Base-by-base conservation (phyloP, 2,888 invertebrate species). In the Aphrophora alni region DNA sequence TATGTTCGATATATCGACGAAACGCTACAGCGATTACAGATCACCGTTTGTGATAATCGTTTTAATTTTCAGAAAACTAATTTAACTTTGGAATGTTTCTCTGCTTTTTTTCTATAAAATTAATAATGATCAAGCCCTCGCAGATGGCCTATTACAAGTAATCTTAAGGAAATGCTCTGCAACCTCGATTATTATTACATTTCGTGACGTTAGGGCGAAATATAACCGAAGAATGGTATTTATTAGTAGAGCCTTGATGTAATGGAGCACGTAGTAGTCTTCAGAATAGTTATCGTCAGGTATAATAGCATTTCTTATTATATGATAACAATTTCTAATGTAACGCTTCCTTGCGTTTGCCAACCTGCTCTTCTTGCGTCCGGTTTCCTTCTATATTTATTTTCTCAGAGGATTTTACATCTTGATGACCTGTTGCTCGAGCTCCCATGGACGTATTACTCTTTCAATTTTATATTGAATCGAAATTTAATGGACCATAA, bases 11-110 rank as follows among this genome's bases (percentile, higher is more conserved):
- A 78, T 73, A 59, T 51, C 51, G 70, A 73, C 78, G 73, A 73
- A 78, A 78, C 38, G 70, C 69, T 24, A 38, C 38, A 51, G 12
- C 72, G 78, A 78, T 78, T 73, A 73, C 78, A 44, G 78, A 78
- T 78, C 78, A 59, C 72, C 72, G 73, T 78, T 73, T 78, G 72
- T 73, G 78, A 78, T 78, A 78, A 78, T 78, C 73, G 78, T 78
- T 78, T 78, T 78, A 78, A 78, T 78, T 78, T 78, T 73, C 78
- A 44, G 21, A 59, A 44, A 28, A 14, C 73, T 78, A 78, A 78
- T 78, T 78, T 78, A 59, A 78, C 73, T 78, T 78, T 26, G 77
- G 44, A 77, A 77, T 77, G 71, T 27, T 77, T 69, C 71, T 73
- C 73, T 51, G 78, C 59, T 44, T 70, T 78, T 78, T 76, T 78